Percentiles rank a stretch among this genome's conserved stretches.
phyloP scores from a whole-genome alignment of 2,797 vertebrate species.

The Erithacus rubecula region DNA sequence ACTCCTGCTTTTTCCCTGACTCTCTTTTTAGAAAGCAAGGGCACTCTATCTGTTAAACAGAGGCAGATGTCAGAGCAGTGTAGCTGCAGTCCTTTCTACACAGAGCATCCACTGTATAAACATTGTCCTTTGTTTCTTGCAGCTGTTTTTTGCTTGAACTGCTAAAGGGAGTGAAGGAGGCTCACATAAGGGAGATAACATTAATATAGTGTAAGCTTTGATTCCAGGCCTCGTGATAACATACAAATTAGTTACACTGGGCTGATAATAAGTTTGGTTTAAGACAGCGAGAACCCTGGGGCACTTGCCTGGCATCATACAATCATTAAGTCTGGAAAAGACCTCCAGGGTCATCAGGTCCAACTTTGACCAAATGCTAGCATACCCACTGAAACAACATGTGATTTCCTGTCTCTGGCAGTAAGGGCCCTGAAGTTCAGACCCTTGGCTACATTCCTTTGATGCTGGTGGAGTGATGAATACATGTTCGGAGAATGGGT shows the following conservation, averaged over 20 bases:
- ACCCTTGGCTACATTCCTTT: neutral
- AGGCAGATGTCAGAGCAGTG: neutral
- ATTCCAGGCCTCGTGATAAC: slow-evolving; percentile 7
- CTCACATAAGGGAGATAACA: neutral
- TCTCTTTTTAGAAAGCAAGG: neutral
- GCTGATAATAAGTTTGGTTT: neutral
- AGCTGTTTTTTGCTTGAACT: neutral
- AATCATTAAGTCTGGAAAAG: neutral
- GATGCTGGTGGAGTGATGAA: neutral
- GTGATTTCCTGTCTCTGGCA: neutral
- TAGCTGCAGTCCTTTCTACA: neutral
- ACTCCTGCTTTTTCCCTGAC: neutral
- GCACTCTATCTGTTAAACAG: neutral
- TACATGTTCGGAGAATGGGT: neutral
- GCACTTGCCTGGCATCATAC: neutral
- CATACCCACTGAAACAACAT: neutral
- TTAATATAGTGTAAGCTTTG: neutral
- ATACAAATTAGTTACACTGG: neutral
- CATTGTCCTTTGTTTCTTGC: neutral
- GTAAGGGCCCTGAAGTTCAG: neutral
- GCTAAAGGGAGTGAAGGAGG: neutral
- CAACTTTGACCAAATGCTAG: neutral
- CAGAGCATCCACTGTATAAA: neutral
- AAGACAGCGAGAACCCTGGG: neutral
- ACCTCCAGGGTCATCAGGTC: neutral